Evolutionary conservation across 2,113 vertebrate species (phyloP), one percentile per base, ranked within the genome.

Genomic region (Oxygymnocypris stewartii): DNA sequence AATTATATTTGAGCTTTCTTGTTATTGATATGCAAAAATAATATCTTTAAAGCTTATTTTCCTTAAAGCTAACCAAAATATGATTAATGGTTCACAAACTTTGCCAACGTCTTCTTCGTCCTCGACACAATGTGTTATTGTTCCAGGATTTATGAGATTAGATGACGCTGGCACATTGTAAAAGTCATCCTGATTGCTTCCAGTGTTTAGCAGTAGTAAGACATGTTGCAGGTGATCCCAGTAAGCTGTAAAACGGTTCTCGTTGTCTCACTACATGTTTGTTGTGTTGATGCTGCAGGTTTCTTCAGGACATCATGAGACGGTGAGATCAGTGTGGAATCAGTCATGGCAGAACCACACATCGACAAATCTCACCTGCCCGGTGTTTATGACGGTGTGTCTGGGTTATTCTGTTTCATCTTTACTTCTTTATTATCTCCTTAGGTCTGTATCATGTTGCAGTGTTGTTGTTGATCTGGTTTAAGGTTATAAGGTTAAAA

Each of bases 311-410:
- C 14, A 75, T 59, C 20, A 87, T 86, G 87, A 83, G 65, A 49
- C 14, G 80, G 83, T 87, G 77, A 89, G 16, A 6, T 25, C 57
- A 23, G 14, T 6, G 49, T 59, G 59, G 69, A 44, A 8, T 5
- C 42, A 42, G 51, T 49, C 57, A 92, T 92, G 92, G 84, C 87
- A 5, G 86, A 90, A 78, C 31, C 85, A 11, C 78, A 87, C n/a
- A 86, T 91, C 4, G 90, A 92, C 51, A 74, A 86, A 28, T 89
- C 91, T 74, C 84, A 87, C 35, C 88, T 91, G 49, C 90, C 89
- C 13, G 86, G 80, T 0, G 87, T 91, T 23, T 85, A 85, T 61
- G 90, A 93, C 63, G 90, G 92, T 79, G 57, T 59, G 57, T 23
- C 18, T 20, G 90, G 25, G 2, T 51, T 35, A 18, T 76, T 47